phyloP scores from a whole-genome alignment of 2,113 vertebrate genomes.

The Syngnathus floridae region DNA sequence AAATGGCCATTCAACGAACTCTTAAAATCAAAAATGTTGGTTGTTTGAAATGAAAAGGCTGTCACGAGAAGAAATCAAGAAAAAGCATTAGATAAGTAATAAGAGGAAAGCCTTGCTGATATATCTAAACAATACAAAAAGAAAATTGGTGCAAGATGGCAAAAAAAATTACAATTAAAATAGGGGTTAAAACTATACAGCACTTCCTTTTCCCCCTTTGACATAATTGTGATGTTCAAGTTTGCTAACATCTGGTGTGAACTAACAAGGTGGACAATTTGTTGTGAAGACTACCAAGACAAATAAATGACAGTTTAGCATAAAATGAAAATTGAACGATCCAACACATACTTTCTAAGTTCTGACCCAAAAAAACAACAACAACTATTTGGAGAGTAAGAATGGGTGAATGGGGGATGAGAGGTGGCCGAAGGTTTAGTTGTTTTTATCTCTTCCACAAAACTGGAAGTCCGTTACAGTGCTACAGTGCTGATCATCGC shows the following conservation, averaged over 20 bases:
- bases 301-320: slow-evolving; percentile 38
- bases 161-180: slow-evolving; percentile 21
- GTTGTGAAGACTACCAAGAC: slow-evolving; percentile 35
- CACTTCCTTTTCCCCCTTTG: slow-evolving; percentile 9
- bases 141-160: slow-evolving; percentile 23
- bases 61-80: background rate
- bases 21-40: background rate
- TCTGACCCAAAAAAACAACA: slow-evolving; percentile 54
- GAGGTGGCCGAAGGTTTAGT: slow-evolving; percentile 23
- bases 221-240: slow-evolving; percentile 18
- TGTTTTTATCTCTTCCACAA: slow-evolving; percentile 21
- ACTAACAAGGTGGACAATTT: slow-evolving; percentile 3
- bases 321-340: slow-evolving; percentile 60
- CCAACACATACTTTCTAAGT: slow-evolving; percentile 40
- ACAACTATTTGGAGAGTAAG: slow-evolving; percentile 43
- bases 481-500: slow-evolving; percentile 6
- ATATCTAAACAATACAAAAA: slow-evolving; percentile 20
- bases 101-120: slow-evolving; percentile 10
- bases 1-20: background rate
- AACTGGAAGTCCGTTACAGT: slow-evolving; percentile 1
- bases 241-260: slow-evolving; percentile 10
- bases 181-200: slow-evolving; percentile 19
- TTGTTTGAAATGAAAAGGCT: background rate
- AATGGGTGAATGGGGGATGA: slow-evolving; percentile 5
- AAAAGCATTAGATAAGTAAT: slow-evolving; percentile 23